Evolutionary conservation across 2,888 invertebrate species (phyloP), one percentile per base, ranked within the genome.

Genomic region (Xylota sylvarum): DNA sequence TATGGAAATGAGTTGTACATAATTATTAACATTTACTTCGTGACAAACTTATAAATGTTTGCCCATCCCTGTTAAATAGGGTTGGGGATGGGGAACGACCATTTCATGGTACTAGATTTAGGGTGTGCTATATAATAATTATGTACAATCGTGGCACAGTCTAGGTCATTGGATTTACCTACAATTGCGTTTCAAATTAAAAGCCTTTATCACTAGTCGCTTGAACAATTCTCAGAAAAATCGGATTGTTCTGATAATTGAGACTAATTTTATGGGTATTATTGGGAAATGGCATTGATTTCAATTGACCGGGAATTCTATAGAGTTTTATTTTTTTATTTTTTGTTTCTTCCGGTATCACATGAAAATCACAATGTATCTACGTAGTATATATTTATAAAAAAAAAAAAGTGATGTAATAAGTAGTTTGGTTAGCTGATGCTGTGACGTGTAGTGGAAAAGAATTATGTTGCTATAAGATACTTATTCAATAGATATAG

Each of bases 241-340:
- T 19, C 19, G 14, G 58, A 58, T 35, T 58, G 17, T 19, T 58
- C 12, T 10, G 58, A 37, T 58, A 17, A 37, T 58, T 37, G 58
- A 19, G 19, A 58, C 19, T 19, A 35, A 58, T 58, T 58, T 58
- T 37, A 5, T 58, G 19, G 17, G 19, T 12, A n/a, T 14, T 19
- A 19, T 32, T 19, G 58, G 58, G 58, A 30, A 46, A 46, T 30
- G 64, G n/a, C 64, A 64, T 64, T 64, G 30, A 58, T 23, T 58
- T 58, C 23, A 37, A 58, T 58, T 58, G 58, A 17, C 10, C 2
- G 58, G 14, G 19, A 46, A 27, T 64, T 64, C 43, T 46, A 64
- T 64, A 46, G 6, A 23, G 17, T 7, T 7, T 12, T 12, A 23
- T 10, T 37, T 43, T 46, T 7, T 7, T 12, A 4, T 40, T 10